Evolutionary conservation across 2,113 vertebrate species (phyloP), one percentile per base, ranked within the genome.

Genomic region (Odocoileus hemionus): DNA sequence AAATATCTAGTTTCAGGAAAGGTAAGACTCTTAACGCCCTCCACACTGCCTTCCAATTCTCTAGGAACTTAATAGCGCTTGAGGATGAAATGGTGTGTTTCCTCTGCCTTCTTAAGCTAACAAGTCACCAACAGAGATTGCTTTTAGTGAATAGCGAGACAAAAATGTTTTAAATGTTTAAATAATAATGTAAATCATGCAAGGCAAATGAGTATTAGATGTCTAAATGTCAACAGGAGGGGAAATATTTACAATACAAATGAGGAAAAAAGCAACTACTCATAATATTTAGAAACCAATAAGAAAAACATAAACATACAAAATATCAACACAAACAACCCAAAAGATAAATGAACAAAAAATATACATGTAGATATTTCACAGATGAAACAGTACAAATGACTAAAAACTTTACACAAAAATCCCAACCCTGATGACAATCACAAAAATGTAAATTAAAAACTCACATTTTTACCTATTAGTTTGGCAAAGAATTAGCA

Each of bases 301-400:
- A 76, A 95, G 54, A 64, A 90, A 96, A 91, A 80, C 74, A 89
- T 50, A 78, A 95, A 86, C 54, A 61, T 50, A 85, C 45, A 64
- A 94, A 90, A 64, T 28, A 55, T 47, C 57, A 92, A 82, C 7
- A 47, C 23, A 90, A 91, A 90, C 21, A 52, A 92, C 25, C 36
- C 58, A 52, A 80, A 89, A 60, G 39, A 80, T 21, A 14, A 52
- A 64, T 76, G 80, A 79, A 88, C 52, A 67, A 67, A 17, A 86
- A 54, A 76, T 76, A 39, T 19, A 76, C 12, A 86, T 43, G 78
- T 30, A 80, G 58, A 21, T 85, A 93, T 61, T 55, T 74, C 89
- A 93, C 60, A 83, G 16, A 90, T 11, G 10, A 94, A 61, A 11
- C 5, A 55, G 60, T 28, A 45, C n/a, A 82, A n/a, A 82, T 58